A percentile compares a stretch with the other conserved stretches of the same genome.
These are phyloP conservation scores for Lucilia sericata DNA, from an alignment of 1,140 invertebrate genomes.

Conservation along the genomic window DNA sequence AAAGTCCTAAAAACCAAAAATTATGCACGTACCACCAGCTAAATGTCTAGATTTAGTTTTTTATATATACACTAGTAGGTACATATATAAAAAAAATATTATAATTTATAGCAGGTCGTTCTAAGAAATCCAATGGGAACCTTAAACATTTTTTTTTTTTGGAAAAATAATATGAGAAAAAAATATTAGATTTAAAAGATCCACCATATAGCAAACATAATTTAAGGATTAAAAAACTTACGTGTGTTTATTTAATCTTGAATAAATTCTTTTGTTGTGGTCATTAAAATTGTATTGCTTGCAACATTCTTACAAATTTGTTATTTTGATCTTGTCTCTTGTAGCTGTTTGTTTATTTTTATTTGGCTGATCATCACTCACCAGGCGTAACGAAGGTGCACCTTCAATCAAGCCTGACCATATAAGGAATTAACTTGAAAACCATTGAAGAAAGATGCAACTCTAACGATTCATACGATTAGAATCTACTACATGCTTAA, in stretches of 20 bases:
- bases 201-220: not conserved
- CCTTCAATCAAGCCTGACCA: constrained; percentile 68
- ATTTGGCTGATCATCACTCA: constrained; percentile 51
- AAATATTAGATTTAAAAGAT: not conserved
- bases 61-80: too few relatives aligned
- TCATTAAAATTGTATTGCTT: constrained; percentile 1
- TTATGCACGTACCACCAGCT: not conserved
- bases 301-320: constrained; percentile 17
- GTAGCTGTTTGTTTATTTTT: constrained; percentile 2
- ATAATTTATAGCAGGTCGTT: constrained; percentile 24
- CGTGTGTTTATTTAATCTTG: not conserved
- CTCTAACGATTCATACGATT: constrained; percentile 30
- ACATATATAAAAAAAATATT: not conserved
- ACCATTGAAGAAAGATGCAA: constrained; percentile 39
- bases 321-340: constrained; percentile 2
- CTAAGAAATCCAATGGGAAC: constrained; percentile 4
- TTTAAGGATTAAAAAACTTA: not conserved
- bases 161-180: not conserved
- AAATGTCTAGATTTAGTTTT: not conserved
- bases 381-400: constrained; percentile 68
- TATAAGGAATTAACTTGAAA: constrained; percentile 58
- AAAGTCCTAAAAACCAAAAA: not conserved
- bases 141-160: not conserved
- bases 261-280: not conserved
- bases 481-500: constrained; percentile 29